Conservation (phyloP, 1,140 invertebrate genomes). For the Euglossa dilemma region DNA sequence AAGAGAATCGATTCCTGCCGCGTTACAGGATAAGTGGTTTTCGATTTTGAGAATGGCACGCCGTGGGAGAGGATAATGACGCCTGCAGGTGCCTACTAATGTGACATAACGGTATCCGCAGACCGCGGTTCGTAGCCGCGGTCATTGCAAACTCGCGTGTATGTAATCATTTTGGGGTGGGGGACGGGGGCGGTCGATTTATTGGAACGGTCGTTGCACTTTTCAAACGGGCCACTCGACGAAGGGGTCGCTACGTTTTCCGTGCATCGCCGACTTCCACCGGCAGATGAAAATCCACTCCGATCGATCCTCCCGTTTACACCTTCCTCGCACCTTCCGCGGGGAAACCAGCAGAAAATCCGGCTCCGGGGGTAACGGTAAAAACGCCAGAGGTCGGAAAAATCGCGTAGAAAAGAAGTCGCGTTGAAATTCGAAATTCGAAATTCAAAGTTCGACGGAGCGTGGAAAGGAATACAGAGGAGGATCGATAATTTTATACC, state of each 20-base stretch:
- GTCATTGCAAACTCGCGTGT: slow-evolving; percentile 74
- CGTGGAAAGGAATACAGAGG: neutral
- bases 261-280: neutral
- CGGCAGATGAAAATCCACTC: slow-evolving; percentile 24
- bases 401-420: too few species aligned
- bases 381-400: too few species aligned
- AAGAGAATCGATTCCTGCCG: slow-evolving; percentile 25
- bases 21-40: slow-evolving; percentile 50
- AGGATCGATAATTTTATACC: neutral
- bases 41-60: slow-evolving; percentile 67
- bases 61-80: slow-evolving; percentile 66
- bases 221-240: slow-evolving; percentile 67
- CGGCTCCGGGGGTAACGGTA: too few species aligned
- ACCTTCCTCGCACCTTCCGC: too few species aligned
- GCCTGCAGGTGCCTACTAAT: slow-evolving; percentile 80
- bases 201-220: slow-evolving; percentile 82
- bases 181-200: slow-evolving; percentile 76
- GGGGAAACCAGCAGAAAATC: too few species aligned
- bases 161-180: slow-evolving; percentile 75
- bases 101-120: slow-evolving; percentile 82
- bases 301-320: neutral
- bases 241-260: slow-evolving; percentile 64
- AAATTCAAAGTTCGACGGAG: neutral
- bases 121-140: slow-evolving; percentile 73
- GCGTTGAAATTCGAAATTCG: neutral